Conservation (phyloP, 1,140 invertebrate species). For the Aphidius ervi region DNA sequence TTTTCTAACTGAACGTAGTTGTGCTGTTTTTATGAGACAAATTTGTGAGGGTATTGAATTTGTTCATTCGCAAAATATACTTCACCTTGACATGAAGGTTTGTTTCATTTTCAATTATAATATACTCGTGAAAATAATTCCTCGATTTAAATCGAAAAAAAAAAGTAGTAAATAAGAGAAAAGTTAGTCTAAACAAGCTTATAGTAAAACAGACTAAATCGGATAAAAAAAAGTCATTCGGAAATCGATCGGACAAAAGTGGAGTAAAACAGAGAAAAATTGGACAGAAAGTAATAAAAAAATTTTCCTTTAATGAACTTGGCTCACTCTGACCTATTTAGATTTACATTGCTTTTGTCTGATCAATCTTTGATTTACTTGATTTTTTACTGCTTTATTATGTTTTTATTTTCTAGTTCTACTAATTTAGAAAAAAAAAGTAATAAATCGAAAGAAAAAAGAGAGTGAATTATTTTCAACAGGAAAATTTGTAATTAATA, state of each 20-base stretch:
- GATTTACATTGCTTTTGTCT: no score
- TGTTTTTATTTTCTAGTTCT: not conserved
- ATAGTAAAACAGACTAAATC: no score
- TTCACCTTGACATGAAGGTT: conserved; percentile 96
- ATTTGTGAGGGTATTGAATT: conserved; percentile 96
- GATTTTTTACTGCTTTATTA: no score
- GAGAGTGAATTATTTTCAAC: conserved; percentile 7
- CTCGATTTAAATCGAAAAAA: not conserved
- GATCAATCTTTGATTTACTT: no score
- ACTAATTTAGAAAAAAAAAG: conserved; percentile 4
- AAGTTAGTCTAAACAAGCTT: no score
- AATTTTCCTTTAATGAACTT: no score
- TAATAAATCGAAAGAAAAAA: not conserved
- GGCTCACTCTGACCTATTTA: no score
- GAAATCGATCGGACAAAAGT: not conserved
- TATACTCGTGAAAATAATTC: not conserved
- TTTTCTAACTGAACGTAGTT: conserved; percentile 90
- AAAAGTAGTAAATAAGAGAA: not conserved
- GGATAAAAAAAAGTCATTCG: no score
- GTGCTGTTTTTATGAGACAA: conserved; percentile 93
- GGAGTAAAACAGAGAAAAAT: no score
- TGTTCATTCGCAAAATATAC: conserved; percentile 89
- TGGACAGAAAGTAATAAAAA: no score
- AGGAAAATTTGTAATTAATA: not conserved
- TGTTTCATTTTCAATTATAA: conserved; percentile 19